Conservation (phyloP, 2,888 invertebrate genomes). For the Idaea aversata region DNA sequence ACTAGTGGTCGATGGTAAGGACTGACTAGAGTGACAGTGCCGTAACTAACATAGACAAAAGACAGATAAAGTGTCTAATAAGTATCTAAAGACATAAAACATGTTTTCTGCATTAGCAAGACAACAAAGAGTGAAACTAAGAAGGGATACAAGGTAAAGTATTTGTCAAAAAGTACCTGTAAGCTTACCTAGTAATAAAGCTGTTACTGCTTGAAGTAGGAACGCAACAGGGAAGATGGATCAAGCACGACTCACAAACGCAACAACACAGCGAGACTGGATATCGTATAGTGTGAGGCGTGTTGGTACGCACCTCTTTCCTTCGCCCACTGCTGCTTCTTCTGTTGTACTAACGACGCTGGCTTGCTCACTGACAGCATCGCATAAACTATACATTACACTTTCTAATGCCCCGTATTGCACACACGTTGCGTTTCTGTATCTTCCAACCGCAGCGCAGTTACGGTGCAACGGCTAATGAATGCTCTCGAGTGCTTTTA, state of each 20-base stretch:
- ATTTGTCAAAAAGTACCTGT: not conserved
- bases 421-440: slow-evolving; percentile 66
- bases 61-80: too few relatives aligned
- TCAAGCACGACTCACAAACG: slow-evolving; percentile 15
- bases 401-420: slow-evolving; percentile 74
- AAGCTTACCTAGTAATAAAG: slow-evolving; percentile 6
- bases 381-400: slow-evolving; percentile 73
- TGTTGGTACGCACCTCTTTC: slow-evolving; percentile 87
- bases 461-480: slow-evolving; percentile 75
- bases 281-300: slow-evolving; percentile 22
- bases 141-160: not conserved
- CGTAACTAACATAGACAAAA: too few relatives aligned
- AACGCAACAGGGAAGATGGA: slow-evolving; percentile 12
- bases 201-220: slow-evolving; percentile 11
- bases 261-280: slow-evolving; percentile 20
- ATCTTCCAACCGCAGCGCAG: slow-evolving; percentile 59
- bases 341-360: slow-evolving; percentile 89
- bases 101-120: not conserved
- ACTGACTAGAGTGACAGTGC: too few relatives aligned
- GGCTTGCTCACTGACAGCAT: slow-evolving; percentile 77
- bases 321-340: slow-evolving; percentile 95
- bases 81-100: not conserved
- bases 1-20: too few relatives aligned
- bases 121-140: not conserved
- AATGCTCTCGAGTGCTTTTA: slow-evolving; percentile 61